Conservation (phyloP, 2,113 vertebrate genomes). For the Aegithalos caudatus region DNA sequence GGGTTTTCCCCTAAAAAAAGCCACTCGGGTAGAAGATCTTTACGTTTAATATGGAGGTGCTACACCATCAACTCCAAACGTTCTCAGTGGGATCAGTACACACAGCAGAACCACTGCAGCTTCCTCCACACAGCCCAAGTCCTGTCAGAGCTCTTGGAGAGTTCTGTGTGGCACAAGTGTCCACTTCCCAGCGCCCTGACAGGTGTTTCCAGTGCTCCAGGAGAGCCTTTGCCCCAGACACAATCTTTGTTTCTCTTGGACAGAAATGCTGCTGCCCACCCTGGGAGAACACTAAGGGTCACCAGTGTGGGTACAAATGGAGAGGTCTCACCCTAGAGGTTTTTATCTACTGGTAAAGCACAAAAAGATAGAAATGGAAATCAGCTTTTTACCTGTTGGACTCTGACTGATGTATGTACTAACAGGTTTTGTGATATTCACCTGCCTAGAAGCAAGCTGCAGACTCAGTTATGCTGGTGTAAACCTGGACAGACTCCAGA, state of each 20-base stretch:
- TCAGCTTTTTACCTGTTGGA: background rate
- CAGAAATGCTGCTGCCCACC: background rate
- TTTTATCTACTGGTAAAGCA: background rate
- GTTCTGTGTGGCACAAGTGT: background rate
- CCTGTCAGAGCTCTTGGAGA: background rate
- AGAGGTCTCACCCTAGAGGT: background rate
- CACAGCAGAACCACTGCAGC: background rate
- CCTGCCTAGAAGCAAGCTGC: background rate
- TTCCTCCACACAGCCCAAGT: background rate
- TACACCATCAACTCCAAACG: background rate
- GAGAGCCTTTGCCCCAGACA: background rate
- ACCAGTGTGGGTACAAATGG: accelerated
- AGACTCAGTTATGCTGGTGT: background rate
- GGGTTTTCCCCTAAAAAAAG: background rate
- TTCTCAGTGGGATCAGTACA: background rate
- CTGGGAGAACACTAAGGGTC: background rate
- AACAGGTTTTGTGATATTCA: background rate
- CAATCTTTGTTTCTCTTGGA: background rate
- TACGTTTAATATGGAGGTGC: conserved; percentile 41
- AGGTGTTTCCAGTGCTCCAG: background rate
- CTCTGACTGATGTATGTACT: background rate
- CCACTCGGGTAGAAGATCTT: background rate
- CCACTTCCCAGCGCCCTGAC: background rate
- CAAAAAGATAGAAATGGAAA: background rate
- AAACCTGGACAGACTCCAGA: background rate